Evolutionary conservation across 2,113 vertebrate species (phyloP), one percentile per base, ranked within the genome.

Genomic region (Hippocampus barbouri): DNA sequence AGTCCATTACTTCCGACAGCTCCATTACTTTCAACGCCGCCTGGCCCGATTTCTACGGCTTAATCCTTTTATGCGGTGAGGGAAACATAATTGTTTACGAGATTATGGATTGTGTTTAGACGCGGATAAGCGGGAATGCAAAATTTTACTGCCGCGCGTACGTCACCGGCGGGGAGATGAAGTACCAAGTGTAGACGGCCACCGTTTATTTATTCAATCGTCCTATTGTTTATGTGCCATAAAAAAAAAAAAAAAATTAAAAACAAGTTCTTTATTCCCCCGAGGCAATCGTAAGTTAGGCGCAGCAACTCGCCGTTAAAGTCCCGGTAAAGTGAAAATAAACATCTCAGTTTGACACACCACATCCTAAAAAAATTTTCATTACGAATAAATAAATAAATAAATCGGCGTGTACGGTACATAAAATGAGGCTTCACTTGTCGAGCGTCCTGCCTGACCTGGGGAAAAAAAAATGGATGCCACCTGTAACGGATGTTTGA

Each of bases 111-210:
- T 56, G 14, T 51, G 66, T 77, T 65, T 8, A 23, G 2, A 12
- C 23, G 18, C 34, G 27, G 64, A 57, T 4, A 25, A 38, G 43
- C 34, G 40, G 25, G 45, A 34, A 23, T 5, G 51, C 41, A 64
- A 69, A 59, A 15, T 66, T 75, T 70, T 70, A 56, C 53, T 9
- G 53, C 53, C 8, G 18, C 18, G 49, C 49, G 49, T n/a, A 23
- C 53, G n/a, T 45, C 43, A 45, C 43, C 43, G 53, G 1, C 34
- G 34, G 34, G n/a, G 21, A 21, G n/a, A 56, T n/a, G 53, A 7
- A 54, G 23, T 27, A 27, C n/a, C 23, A 1, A 27, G 27, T 8
- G 27, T 15, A 23, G 53, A 56, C 53, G 21, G 53, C 21, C 53
- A 5, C 6, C 27, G 10, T 15, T 60, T 60, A 30, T 60, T 30